Evolutionary conservation across 2,797 vertebrate species (phyloP).

Genomic region (Thunnus albacares): DNA sequence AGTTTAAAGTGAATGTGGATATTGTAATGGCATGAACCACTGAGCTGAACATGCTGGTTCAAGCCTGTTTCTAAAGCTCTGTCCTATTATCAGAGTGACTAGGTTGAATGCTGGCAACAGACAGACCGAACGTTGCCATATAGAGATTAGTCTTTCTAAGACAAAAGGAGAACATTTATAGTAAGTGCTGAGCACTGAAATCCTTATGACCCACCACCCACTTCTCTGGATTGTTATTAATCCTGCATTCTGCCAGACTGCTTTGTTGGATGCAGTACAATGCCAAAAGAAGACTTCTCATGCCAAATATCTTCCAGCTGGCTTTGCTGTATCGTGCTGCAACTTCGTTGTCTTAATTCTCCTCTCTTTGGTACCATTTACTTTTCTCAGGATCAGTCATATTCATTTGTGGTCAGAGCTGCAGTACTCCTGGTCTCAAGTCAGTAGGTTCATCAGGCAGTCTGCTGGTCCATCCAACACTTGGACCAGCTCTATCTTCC

Average conservation of each 20-base stretch:
- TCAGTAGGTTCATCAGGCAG: not conserved
- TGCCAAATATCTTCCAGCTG: conserved; percentile 38
- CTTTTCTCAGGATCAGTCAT: not conserved
- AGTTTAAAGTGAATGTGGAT: conserved; percentile 4
- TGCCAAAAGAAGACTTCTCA: conserved; percentile 44
- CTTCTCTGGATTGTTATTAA: conserved; percentile 61
- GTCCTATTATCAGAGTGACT: conserved; percentile 25
- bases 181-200: conserved; percentile 61
- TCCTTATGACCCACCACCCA: conserved; percentile 60
- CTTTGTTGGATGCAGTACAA: conserved; percentile 37
- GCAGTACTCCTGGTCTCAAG: not conserved
- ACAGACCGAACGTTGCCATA: conserved; percentile 32
- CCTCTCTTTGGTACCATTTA: conserved; percentile 9
- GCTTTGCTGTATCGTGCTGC: conserved; percentile 15
- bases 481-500: no score
- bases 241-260: conserved; percentile 57
- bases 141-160: conserved; percentile 57
- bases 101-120: conserved; percentile 40
- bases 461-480: not conserved
- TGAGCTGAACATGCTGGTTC: conserved; percentile 38
- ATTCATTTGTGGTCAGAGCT: not conserved
- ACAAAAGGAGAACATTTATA: conserved; percentile 66
- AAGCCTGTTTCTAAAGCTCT: conserved; percentile 31
- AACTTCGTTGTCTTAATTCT: not conserved
- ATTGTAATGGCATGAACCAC: conserved; percentile 30